These are phyloP conservation scores for Nyctibius bracteatus DNA, from an alignment of 2,113 vertebrate genomes.

Conservation along the genomic window DNA sequence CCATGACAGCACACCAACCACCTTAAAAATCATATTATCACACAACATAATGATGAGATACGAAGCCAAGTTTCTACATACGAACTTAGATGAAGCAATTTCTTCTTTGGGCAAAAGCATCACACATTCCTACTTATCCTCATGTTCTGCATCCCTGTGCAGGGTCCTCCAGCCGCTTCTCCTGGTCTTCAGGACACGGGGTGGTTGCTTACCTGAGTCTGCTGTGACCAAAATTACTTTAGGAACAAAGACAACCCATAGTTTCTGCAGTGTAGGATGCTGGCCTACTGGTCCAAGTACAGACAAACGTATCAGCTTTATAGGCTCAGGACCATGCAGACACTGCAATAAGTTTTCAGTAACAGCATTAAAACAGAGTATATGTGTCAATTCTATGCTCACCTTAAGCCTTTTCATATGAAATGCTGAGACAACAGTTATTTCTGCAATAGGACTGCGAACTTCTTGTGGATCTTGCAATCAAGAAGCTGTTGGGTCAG, in stretches of 20 bases:
- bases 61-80: rapidly evolving
- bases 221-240: background rate
- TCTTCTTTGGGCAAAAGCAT: background rate
- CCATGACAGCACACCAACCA: background rate
- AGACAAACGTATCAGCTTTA: background rate
- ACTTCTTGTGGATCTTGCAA: background rate
- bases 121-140: background rate
- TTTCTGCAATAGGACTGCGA: background rate
- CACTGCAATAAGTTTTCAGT: background rate
- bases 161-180: background rate
- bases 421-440: background rate
- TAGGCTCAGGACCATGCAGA: background rate
- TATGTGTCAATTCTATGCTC: rapidly evolving
- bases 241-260: background rate
- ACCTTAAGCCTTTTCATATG: background rate
- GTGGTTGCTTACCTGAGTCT: background rate
- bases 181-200: background rate
- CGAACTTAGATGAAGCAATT: background rate
- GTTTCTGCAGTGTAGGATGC: background rate
- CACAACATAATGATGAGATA: too few relatives aligned
- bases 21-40: background rate
- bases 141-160: background rate
- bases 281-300: rapidly evolving
- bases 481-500: background rate
- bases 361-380: background rate